Percentiles rank a stretch among this genome's conserved stretches.
phyloP scores from a whole-genome alignment of 1,140 invertebrate genomes.

The Caenorhabditis latens region DNA sequence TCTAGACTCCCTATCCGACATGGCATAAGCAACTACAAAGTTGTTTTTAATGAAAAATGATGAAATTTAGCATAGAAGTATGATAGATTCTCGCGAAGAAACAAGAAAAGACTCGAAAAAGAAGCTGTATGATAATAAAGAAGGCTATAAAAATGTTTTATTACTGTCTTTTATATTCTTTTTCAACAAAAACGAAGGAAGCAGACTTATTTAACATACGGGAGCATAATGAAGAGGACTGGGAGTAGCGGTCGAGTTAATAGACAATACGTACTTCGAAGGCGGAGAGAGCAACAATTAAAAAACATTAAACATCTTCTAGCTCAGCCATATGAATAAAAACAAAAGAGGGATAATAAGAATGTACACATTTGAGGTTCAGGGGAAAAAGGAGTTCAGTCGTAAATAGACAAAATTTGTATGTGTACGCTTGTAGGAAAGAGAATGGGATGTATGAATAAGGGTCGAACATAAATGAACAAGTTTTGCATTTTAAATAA shows the following conservation, averaged over 20 bases:
- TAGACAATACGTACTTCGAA: neutral
- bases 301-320: neutral
- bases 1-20: constrained; percentile 11
- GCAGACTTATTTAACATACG: neutral
- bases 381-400: constrained; percentile 1
- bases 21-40: neutral
- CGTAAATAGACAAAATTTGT: neutral
- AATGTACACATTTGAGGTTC: constrained; percentile 35
- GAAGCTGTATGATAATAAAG: neutral
- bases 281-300: neutral
- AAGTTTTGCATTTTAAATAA: constrained; percentile 39
- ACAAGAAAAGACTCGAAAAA: constrained; percentile 11
- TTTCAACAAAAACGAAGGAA: neutral
- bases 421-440: neutral
- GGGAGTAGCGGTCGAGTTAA: neutral
- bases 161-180: neutral
- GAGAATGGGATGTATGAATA: neutral
- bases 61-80: neutral
- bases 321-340: neutral
- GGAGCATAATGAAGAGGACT: constrained; percentile 1
- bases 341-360: neutral
- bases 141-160: neutral
- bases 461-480: constrained; percentile 23
- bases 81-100: constrained; percentile 24
- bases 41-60: neutral